Evolutionary conservation across 1,140 invertebrate species (phyloP).

Genomic region (Drosophila varians): DNA sequence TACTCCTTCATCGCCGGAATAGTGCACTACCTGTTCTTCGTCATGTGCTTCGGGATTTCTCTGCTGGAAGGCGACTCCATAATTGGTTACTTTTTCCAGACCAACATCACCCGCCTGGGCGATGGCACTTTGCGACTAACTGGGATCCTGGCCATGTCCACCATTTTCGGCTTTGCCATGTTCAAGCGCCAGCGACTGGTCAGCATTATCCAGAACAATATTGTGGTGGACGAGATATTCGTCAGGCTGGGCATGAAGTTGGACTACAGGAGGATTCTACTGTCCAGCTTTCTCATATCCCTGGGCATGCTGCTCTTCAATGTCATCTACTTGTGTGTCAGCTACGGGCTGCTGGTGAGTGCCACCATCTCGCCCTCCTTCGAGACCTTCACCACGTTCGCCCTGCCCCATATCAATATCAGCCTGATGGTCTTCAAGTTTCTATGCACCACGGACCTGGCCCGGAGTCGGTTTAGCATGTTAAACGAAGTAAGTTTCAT

Average conservation of each 20-base stretch:
- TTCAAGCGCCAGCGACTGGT: constrained; percentile 68
- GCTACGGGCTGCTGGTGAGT: constrained; percentile 68
- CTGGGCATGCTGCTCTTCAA: constrained; percentile 76
- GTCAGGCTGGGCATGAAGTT: constrained; percentile 72
- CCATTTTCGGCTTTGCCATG: constrained; percentile 75
- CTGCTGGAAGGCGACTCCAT: constrained; percentile 72
- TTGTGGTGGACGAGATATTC: constrained; percentile 77
- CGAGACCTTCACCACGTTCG: constrained; percentile 76
- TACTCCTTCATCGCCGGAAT: constrained; percentile 70
- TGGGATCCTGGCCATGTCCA: constrained; percentile 77
- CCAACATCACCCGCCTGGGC: constrained; percentile 74
- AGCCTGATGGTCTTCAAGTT: constrained; percentile 81
- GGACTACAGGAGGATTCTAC: constrained; percentile 65
- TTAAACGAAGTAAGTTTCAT: constrained; percentile 70
- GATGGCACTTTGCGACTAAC: constrained; percentile 69
- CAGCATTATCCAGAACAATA: constrained; percentile 70
- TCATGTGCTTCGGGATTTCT: constrained; percentile 67
- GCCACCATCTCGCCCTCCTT: constrained; percentile 73
- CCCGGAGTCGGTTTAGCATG: constrained; percentile 71
- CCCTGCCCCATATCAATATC: constrained; percentile 78
- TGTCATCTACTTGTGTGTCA: constrained; percentile 74
- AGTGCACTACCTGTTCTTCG: constrained; percentile 75
- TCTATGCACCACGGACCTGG: constrained; percentile 74
- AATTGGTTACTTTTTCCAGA: constrained; percentile 81
- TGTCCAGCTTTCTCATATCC: constrained; percentile 68